phyloP scores from a whole-genome alignment of 2,797 vertebrate species.

The Geotrypetes seraphini region DNA sequence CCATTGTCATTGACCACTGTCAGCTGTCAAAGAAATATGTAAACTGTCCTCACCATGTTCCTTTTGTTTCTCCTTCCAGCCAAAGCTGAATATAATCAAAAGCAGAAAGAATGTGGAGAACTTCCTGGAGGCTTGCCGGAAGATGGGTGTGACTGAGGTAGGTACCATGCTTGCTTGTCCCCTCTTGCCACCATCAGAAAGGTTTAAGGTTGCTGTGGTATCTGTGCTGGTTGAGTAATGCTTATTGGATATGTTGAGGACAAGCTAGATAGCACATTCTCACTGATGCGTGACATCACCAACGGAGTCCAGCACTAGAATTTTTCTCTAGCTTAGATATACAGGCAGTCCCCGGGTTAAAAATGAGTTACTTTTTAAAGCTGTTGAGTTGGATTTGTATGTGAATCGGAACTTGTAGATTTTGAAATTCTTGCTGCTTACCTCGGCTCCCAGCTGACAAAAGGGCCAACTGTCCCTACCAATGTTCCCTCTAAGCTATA shows the following conservation, averaged over 20 bases:
- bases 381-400: no score
- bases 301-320: rapidly evolving
- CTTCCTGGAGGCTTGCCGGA: slow-evolving; percentile 74
- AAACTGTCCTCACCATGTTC: background rate
- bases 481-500: no score
- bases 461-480: no score
- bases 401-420: no score
- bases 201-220: background rate
- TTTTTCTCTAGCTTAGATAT: no score
- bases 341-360: no score
- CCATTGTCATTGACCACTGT: background rate
- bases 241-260: background rate
- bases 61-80: slow-evolving; percentile 38
- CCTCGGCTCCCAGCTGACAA: no score
- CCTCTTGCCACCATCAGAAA: background rate
- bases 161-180: background rate
- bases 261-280: background rate
- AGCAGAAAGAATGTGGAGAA: slow-evolving; percentile 77
- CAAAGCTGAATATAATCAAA: slow-evolving; percentile 74
- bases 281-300: background rate
- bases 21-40: no score
- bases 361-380: no score
- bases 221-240: background rate
- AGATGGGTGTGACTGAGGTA: slow-evolving; percentile 79
- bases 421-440: no score